A percentile compares a stretch with the other conserved stretches of the same genome.
Conservation (phyloP, 2,888 invertebrate species). For the Oscheius sp. region DNA sequence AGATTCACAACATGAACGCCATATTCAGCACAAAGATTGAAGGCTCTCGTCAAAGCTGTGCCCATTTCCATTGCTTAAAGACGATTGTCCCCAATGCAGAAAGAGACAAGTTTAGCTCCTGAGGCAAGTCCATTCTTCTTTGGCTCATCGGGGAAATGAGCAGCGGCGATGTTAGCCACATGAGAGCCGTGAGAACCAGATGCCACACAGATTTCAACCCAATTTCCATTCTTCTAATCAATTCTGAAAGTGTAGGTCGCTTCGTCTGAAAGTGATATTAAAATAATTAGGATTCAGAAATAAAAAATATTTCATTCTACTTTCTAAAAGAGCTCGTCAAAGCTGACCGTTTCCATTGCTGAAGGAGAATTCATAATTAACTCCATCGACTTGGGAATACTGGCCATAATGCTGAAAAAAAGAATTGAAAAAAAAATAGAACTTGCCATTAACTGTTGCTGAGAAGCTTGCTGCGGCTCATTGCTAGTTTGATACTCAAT, state of each 20-base stretch:
- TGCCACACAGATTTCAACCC: constrained; percentile 89
- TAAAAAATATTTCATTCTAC: no score
- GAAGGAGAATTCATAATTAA: no score
- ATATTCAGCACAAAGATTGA: constrained; percentile 73
- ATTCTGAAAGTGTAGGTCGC: constrained; percentile 90
- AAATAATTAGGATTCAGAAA: no score
- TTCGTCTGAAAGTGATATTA: constrained; percentile 81
- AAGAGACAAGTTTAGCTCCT: constrained; percentile 86
- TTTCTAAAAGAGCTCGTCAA: no score
- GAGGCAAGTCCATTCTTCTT: constrained; percentile 94
- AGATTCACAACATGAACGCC: constrained; percentile 88
- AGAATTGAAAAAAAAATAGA: no score
- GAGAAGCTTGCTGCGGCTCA: no score
- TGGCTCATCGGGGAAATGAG: constrained; percentile 84
- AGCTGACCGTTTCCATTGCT: no score
- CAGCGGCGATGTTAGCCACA: constrained; percentile 94
- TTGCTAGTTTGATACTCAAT: no score
- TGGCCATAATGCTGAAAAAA: no score
- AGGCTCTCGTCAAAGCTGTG: constrained; percentile 86
- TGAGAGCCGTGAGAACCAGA: constrained; percentile 92
- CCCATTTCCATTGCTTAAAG: constrained; percentile 96
- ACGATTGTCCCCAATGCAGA: constrained; percentile 86
- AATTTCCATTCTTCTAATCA: constrained; percentile 84
- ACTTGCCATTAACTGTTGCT: no score
- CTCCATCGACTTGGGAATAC: no score